A percentile compares a stretch with the other conserved stretches of the same genome.
Evolutionary conservation across 1,140 invertebrate genomes (phyloP).

Genomic region (Leptopilina clavipes): DNA sequence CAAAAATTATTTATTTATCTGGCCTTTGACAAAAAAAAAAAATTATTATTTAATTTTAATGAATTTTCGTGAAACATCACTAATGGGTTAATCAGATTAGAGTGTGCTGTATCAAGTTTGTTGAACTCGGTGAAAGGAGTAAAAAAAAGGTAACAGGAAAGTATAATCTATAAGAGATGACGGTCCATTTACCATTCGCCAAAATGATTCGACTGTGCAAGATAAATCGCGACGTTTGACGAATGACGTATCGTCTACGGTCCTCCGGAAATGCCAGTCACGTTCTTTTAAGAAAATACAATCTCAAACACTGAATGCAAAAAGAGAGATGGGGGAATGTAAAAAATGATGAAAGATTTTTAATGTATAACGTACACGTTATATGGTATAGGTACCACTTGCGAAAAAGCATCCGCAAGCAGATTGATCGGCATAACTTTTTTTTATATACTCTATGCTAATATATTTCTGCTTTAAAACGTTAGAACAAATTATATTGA

Average conservation of each 20-base stretch:
- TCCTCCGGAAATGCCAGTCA: slow-evolving; percentile 30
- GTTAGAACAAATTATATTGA: not conserved
- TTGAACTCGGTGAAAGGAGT: slow-evolving; percentile 21
- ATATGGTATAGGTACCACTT: not conserved
- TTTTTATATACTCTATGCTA: slow-evolving; percentile 1
- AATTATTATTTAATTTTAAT: too few species aligned
- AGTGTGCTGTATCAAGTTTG: slow-evolving; percentile 20
- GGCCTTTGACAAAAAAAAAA: too few species aligned
- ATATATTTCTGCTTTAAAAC: not conserved
- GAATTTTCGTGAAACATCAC: not conserved
- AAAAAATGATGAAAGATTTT: not conserved
- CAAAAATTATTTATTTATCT: too few species aligned
- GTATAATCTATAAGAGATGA: slow-evolving; percentile 32
- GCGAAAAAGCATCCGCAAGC: not conserved
- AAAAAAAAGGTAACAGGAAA: slow-evolving; percentile 27
- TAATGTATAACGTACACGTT: not conserved
- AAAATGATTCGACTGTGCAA: slow-evolving; percentile 21
- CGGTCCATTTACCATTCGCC: slow-evolving; percentile 26
- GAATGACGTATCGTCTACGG: slow-evolving; percentile 8
- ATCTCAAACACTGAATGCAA: not conserved
- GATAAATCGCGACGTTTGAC: slow-evolving; percentile 32
- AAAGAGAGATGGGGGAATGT: not conserved
- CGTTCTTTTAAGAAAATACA: slow-evolving; percentile 5
- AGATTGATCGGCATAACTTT: not conserved
- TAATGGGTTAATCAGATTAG: slow-evolving; percentile 15